phyloP scores from a whole-genome alignment of 2,797 vertebrate genomes.

The Pseudomugil tenellus region DNA sequence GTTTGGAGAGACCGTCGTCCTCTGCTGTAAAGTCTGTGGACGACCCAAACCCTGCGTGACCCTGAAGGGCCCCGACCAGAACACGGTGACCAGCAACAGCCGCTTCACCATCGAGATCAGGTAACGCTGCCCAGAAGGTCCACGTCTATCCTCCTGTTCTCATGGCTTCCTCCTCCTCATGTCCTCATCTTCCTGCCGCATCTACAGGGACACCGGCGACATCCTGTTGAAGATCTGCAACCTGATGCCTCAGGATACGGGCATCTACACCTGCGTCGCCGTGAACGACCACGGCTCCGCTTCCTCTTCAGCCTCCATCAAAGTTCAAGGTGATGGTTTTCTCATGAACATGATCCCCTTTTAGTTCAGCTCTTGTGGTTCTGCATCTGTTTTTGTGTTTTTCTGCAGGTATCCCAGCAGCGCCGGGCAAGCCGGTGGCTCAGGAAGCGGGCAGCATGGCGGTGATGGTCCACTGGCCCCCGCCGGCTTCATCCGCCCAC shows the following conservation, averaged over 20 bases:
- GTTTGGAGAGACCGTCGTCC: slow-evolving; percentile 93
- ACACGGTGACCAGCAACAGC: slow-evolving; percentile 88
- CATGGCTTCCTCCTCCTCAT: background rate
- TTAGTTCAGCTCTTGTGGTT: too few species aligned
- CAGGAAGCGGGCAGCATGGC: slow-evolving; percentile 94
- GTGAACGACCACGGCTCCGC: slow-evolving; percentile 90
- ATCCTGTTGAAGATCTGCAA: slow-evolving; percentile 96
- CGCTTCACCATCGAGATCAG: slow-evolving; percentile 86
- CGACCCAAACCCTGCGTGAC: slow-evolving; percentile 92
- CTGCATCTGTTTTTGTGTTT: background rate
- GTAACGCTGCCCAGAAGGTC: slow-evolving; percentile 29
- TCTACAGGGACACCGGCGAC: slow-evolving; percentile 92
- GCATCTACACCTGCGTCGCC: slow-evolving; percentile 96
- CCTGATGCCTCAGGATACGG: slow-evolving; percentile 97
- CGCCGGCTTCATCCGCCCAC: slow-evolving; percentile 92
- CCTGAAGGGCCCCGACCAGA: slow-evolving; percentile 96
- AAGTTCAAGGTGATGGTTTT: slow-evolving; percentile 91
- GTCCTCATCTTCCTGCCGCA: background rate
- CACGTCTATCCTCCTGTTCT: background rate
- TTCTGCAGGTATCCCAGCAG: slow-evolving; percentile 90
- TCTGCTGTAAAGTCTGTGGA: slow-evolving; percentile 96
- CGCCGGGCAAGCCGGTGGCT: slow-evolving; percentile 92
- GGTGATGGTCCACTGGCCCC: slow-evolving; percentile 94
- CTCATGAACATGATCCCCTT: background rate
- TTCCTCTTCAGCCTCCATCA: slow-evolving; percentile 94